Base-by-base conservation (phyloP, 1,140 invertebrate species). In the Tetragonula clypearis region DNA sequence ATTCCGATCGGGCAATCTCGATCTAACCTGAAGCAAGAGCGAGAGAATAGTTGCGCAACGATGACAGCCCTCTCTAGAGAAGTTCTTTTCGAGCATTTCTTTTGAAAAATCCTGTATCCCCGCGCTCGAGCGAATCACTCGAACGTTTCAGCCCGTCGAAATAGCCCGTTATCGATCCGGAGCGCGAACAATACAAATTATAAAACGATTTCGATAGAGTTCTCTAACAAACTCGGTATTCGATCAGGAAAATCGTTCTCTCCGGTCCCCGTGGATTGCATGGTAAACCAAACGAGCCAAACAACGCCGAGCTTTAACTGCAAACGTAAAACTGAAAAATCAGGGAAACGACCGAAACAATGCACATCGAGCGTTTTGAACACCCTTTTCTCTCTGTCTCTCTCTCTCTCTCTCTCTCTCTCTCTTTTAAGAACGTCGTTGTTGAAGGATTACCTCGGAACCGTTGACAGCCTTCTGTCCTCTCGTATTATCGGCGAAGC, bases 401-500 rank as follows among this genome's bases (percentile, higher is more conserved):
- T n/a, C 9, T 21, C 21, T 62, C 9, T 62, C 19, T n/a, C 8
- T 21, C 9, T n/a, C 9, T 12, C 9, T n/a, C 30, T 30, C 30
- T 30, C 0, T 30, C 0, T 35, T 21, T 84, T 35, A 71, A 35
- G n/a, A 62, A 26, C 12, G 4, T 5, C 21, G 56, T 72, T 68
- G 55, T 84, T 72, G 79, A 84, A 56, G 56, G 41, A 72, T 84
- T 79, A 55, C 66, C 26, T 12, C 11, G 19, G 35, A 19, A n/a
- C 41, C 30, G 15, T 58, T 23, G 17, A 41, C 41, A 15, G 14
- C 21, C 41, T 49, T 26, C 26, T 1, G 66, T 4, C 17, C 15
- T 17, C 23, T 11, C 82, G 21, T 71, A 69, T 78, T 30, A n/a
- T n/a, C 1, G 9, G 14, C 26, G 17, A 41, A 11, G 55, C 8